Conservation (phyloP, 2,888 invertebrate species). For the Melanchra persicariae region DNA sequence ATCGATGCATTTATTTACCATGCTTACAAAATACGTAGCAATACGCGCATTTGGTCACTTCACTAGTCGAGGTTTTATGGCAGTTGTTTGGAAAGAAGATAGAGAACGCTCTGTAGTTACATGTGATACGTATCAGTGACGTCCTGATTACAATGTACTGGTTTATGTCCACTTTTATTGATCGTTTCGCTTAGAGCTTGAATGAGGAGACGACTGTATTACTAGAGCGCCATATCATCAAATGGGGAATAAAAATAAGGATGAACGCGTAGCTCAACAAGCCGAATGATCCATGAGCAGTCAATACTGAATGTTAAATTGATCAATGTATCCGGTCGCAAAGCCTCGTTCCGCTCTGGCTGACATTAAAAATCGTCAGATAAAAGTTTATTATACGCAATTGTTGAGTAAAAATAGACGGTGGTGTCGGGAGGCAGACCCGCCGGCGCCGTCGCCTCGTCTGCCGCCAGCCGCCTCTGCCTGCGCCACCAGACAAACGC, state of each 20-base stretch:
- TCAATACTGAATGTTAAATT: slow-evolving; percentile 23
- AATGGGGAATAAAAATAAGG: slow-evolving; percentile 19
- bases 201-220: slow-evolving; percentile 16
- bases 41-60: slow-evolving; percentile 46
- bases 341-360: slow-evolving; percentile 40
- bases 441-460: slow-evolving; percentile 76
- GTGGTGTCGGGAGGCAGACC: slow-evolving; percentile 79
- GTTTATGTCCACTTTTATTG: slow-evolving; percentile 43
- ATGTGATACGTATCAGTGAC: slow-evolving; percentile 14
- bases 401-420: slow-evolving; percentile 74
- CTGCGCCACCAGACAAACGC: slow-evolving; percentile 67
- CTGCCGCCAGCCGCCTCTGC: slow-evolving; percentile 56
- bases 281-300: slow-evolving; percentile 24
- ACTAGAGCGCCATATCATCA: slow-evolving; percentile 15
- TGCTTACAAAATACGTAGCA: slow-evolving; percentile 67
- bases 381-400: slow-evolving; percentile 60
- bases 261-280: slow-evolving; percentile 13
- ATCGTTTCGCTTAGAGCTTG: slow-evolving; percentile 27
- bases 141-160: slow-evolving; percentile 37
- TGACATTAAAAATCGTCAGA: slow-evolving; percentile 53
- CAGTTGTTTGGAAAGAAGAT: slow-evolving; percentile 19
- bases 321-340: slow-evolving; percentile 36
- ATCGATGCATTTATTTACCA: slow-evolving; percentile 72
- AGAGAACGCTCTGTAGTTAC: slow-evolving; percentile 12
- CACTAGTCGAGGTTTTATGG: slow-evolving; percentile 41